Conservation (phyloP, 2,797 vertebrate genomes). For the Molossus alvarezi region DNA sequence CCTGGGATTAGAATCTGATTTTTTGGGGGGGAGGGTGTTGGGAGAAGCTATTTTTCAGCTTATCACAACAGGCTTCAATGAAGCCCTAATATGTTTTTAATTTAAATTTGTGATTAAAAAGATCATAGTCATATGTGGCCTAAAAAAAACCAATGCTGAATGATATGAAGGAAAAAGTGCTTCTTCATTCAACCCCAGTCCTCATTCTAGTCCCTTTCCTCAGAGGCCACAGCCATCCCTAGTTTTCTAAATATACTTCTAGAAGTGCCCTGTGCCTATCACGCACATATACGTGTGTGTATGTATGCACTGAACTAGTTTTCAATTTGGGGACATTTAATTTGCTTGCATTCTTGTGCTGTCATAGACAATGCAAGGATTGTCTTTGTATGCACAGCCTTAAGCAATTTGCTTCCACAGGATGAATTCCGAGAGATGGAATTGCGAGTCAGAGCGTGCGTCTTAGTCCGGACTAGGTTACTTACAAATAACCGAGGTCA, state of each 20-base stretch:
- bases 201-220: not conserved
- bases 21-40: not conserved
- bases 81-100: not conserved
- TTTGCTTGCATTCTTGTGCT: conserved; percentile 39
- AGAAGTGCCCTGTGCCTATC: not conserved
- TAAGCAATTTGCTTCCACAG: not conserved
- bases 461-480: not conserved
- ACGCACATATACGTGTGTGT: too few relatives aligned
- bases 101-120: conserved; percentile 21
- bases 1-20: not conserved
- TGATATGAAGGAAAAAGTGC: conserved; percentile 19
- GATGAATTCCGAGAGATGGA: not conserved
- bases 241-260: not conserved
- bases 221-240: not conserved
- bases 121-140: not conserved
- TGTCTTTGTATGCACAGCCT: not conserved
- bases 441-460: not conserved
- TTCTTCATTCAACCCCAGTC: not conserved
- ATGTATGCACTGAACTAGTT: not conserved
- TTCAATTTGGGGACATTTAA: conserved; percentile 14
- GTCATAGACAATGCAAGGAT: not conserved
- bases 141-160: not conserved
- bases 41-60: not conserved
- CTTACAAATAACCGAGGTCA: not conserved
- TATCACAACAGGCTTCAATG: not conserved